Evolutionary conservation across 2,888 invertebrate genomes (phyloP), one percentile per base, ranked within the genome.

Genomic region (Sarcophaga variegata): DNA sequence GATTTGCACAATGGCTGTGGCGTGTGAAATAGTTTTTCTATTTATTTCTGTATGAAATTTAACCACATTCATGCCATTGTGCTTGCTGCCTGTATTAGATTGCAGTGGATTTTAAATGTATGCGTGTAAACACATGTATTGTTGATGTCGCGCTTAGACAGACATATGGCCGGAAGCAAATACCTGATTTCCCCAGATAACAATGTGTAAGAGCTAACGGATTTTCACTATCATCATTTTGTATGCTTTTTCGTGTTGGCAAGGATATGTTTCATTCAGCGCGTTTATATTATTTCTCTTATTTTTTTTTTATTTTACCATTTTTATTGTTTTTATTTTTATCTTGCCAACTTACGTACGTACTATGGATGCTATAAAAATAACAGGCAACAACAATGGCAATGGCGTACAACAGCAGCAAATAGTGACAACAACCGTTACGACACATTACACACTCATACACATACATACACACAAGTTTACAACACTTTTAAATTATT

Each of bases 111-210:
- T 81, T 74, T 64, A 72, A 6, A 59, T 76, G 27, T 49, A 45
- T 80, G 67, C 12, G 47, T 80, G 72, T n/a, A 78, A 79, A 82
- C 79, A 82, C 79, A 82, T 82, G 54, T 82, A 77, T 64, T 83
- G 80, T 81, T 80, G 81, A 83, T 54, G 54, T 54, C 70, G 81
- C 78, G 81, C 25, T 87, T 75, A 83, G 78, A 78, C 75, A 83
- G 75, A 83, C 83, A 81, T 83, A 83, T 87, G 78, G 74, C 85
- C 80, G 85, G 86, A 87, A 85, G 80, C 80, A 85, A 87, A 87
- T 83, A 87, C 82, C 86, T 87, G 82, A 88, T 88, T 88, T 88
- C 87, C 85, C 88, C 60, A 76, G 88, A 87, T 87, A 86, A 78
- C 75, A 64, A 86, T 85, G 87, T 85, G 85, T 87, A 84, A 82